phyloP scores from a whole-genome alignment of 2,888 invertebrate species.

The Trissolcus japonicus region DNA sequence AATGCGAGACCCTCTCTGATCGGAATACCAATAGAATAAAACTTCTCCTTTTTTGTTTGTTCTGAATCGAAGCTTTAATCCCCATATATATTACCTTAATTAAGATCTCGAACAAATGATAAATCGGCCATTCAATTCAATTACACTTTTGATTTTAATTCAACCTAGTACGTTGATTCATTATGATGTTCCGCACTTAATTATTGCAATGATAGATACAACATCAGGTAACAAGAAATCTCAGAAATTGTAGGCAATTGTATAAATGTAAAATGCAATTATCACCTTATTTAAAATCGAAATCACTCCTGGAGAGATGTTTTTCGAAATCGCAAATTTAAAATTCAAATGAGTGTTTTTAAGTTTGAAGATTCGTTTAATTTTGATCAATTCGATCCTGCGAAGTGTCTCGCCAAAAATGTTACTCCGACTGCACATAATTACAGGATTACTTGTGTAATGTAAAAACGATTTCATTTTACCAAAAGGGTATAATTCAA shows the following conservation, averaged over 20 bases:
- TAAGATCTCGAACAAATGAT: conserved; percentile 15
- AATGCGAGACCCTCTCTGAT: conserved; percentile 60
- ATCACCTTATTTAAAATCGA: too few relatives aligned
- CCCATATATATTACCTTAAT: conserved; percentile 31
- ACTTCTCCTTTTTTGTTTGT: conserved; percentile 24
- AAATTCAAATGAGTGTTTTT: too few relatives aligned
- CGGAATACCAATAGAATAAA: conserved; percentile 70
- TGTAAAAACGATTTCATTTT: conserved; percentile 6
- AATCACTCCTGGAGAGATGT: too few relatives aligned
- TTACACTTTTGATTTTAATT: conserved; percentile 9
- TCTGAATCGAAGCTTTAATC: conserved; percentile 33
- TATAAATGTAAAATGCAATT: too few relatives aligned
- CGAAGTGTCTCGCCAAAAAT: too few relatives aligned
- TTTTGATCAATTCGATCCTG: too few relatives aligned
- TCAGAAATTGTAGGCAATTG: too few relatives aligned
- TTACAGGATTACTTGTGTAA: not conserved
- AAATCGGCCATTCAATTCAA: conserved; percentile 13
- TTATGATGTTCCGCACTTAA: not conserved
- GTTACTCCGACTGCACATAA: not conserved
- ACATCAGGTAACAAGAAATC: too few relatives aligned
- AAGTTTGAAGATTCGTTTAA: too few relatives aligned
- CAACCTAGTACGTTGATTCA: conserved; percentile 1
- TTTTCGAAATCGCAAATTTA: too few relatives aligned
- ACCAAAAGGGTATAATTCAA: conserved; percentile 1
- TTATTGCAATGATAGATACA: not conserved